Base-by-base conservation (phyloP, 2,888 invertebrate genomes). In the Lasioglossum leucozonium region DNA sequence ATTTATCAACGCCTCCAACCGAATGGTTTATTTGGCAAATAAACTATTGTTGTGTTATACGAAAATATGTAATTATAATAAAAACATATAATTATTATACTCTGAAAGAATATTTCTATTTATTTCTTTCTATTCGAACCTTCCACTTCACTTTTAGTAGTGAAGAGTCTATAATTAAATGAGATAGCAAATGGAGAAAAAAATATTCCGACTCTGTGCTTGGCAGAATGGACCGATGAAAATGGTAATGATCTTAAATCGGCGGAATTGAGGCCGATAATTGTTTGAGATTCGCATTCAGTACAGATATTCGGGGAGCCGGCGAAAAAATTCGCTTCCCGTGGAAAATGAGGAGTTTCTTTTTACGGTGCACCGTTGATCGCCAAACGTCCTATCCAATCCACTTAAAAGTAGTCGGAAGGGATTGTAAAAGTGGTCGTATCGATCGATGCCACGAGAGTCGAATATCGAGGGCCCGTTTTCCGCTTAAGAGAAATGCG, bases 401-500 rank as follows among this genome's bases (percentile, higher is more conserved):
- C 81, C 74, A 81, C 76, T 83, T 87, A 80, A 65, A 69, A 75
- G 47, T 37, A 69, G 40, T 69, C 69, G 51, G 42, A 75, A 34
- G 44, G 47, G 65, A 72, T 80, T 72, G 71, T 76, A 81, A 87
- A 37, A 80, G 62, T 62, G 81, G 72, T 84, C 69, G 26, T 78
- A 83, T 83, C 85, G 87, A 87, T 87, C 81, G 75, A n/a, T 82
- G 83, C 55, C 72, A 74, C 67, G 58, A 47, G 77, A 51, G 51
- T 79, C 81, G 79, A 76, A 84, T 62, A 67, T 37, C 37, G 37
- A 69, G 37, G 80, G 80, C 74, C 81, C 67, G 77, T 82, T 51
- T 51, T 22, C 80, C 85, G 74, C 47, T 77, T 75, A 81, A 77
- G 80, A 65, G 80, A 79, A 89, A 79, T 71, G 84, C 89, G 87